These are phyloP conservation scores for Ophion ellenae DNA, from an alignment of 2,888 invertebrate species.

Conservation along the genomic window DNA sequence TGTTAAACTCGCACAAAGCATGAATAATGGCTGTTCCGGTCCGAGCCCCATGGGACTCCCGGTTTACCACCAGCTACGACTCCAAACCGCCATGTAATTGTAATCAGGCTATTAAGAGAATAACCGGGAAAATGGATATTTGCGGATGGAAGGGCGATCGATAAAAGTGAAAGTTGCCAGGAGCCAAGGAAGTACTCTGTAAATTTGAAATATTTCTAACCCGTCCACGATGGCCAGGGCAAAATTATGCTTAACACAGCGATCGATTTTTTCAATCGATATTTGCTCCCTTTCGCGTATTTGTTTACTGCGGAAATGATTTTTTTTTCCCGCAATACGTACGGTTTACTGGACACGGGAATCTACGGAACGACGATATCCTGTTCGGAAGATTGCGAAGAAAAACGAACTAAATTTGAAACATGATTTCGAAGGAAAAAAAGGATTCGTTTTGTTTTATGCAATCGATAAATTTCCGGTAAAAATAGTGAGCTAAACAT, in stretches of 20 bases:
- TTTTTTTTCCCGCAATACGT: too few species aligned
- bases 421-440: too few species aligned
- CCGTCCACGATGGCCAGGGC: neutral
- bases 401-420: too few species aligned
- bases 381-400: too few species aligned
- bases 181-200: neutral
- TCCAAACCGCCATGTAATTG: conserved; percentile 20
- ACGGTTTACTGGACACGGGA: too few species aligned
- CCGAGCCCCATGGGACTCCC: conserved; percentile 37
- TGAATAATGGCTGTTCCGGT: conserved; percentile 44
- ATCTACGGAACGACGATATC: too few species aligned
- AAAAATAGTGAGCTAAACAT: too few species aligned
- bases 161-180: neutral
- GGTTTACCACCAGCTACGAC: neutral
- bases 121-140: conserved; percentile 28
- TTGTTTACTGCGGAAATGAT: too few species aligned
- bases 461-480: too few species aligned
- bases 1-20: conserved; percentile 40
- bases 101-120: conserved; percentile 62
- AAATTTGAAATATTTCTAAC: neutral
- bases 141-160: neutral
- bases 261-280: neutral
- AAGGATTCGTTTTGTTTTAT: too few species aligned
- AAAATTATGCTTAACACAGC: neutral
- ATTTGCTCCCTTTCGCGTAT: too few species aligned